phyloP scores from a whole-genome alignment of 1,140 invertebrate genomes.

The Philaenus spumarius region DNA sequence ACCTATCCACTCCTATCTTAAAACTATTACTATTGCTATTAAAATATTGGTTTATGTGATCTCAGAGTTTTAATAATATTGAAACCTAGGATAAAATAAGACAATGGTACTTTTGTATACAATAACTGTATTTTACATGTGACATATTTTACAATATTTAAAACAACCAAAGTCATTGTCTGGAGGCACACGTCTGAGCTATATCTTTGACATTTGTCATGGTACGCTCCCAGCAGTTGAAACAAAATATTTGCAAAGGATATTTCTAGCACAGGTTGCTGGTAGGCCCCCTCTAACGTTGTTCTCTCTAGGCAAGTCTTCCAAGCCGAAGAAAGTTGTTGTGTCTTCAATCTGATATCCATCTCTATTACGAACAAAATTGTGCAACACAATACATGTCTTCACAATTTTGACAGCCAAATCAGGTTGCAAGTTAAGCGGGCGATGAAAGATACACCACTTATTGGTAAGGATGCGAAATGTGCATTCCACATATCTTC shows the following conservation, averaged over 20 bases:
- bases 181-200: background rate
- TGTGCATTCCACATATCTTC: slow-evolving; percentile 32
- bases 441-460: slow-evolving; percentile 26
- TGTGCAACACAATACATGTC: slow-evolving; percentile 29
- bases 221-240: slow-evolving; percentile 4
- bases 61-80: too few species aligned
- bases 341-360: slow-evolving; percentile 18
- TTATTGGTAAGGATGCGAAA: slow-evolving; percentile 31
- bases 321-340: slow-evolving; percentile 10
- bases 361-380: slow-evolving; percentile 26
- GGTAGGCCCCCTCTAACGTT: slow-evolving; percentile 1
- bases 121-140: background rate
- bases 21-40: too few species aligned
- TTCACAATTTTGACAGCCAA: slow-evolving; percentile 27
- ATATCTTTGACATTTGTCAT: slow-evolving; percentile 5
- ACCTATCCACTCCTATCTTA: too few species aligned
- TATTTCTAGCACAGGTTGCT: slow-evolving; percentile 13
- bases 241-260: slow-evolving; percentile 6
- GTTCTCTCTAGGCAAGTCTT: slow-evolving; percentile 11
- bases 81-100: too few species aligned
- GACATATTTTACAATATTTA: background rate
- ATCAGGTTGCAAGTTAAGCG: slow-evolving; percentile 25
- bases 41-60: too few species aligned
- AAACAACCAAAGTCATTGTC: too few species aligned
- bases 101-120: too few species aligned